Evolutionary conservation across 2,888 invertebrate species (phyloP), one percentile per base, ranked within the genome.

Genomic region (Hybos culiciformis): DNA sequence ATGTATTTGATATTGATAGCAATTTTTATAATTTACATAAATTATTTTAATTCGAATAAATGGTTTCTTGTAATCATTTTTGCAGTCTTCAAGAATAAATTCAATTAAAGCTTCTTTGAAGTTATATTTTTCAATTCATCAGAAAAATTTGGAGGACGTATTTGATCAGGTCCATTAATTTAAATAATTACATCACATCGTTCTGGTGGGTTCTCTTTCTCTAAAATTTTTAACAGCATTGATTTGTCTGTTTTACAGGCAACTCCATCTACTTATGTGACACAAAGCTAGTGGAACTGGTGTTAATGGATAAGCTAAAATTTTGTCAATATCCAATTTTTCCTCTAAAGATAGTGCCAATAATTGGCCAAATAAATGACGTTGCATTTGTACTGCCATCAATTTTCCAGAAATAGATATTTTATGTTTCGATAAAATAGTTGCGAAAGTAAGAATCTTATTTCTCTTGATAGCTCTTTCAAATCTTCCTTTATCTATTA

Each of bases 231-330:
- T 34, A 53, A 41, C 38, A 55, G 37, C 17, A 43, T 36, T 15
- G 53, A 50, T 44, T 57, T 57, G 32, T 51, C 39, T 17, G 55
- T 56, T 41, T 56, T 55, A 47, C 47, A 50, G 41, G 54, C 53
- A 7, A 44, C 31, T 11, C 53, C 53, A 50, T 55, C 54, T n/a
- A 51, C 8, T n/a, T n/a, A n/a, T n/a, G 49, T 56, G 55, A 43
- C 55, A 57, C 51, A 57, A 43, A 4, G 54, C 52, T 40, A 55
- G 45, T 45, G 56, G 56, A 38, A 58, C 44, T 37, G 54, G 51
- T 6, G 56, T 56, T 23, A 57, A 44, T 5, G 57, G 56, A 47
- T 50, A 58, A 2, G 52, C 46, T 14, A 60, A 40, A 40, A 56
- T 38, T 46, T 52, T 51, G 4, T 32, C 46, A 15, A 52, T 42